Base-by-base conservation (phyloP, 2,113 vertebrate species). In the Brevimyrus niger region DNA sequence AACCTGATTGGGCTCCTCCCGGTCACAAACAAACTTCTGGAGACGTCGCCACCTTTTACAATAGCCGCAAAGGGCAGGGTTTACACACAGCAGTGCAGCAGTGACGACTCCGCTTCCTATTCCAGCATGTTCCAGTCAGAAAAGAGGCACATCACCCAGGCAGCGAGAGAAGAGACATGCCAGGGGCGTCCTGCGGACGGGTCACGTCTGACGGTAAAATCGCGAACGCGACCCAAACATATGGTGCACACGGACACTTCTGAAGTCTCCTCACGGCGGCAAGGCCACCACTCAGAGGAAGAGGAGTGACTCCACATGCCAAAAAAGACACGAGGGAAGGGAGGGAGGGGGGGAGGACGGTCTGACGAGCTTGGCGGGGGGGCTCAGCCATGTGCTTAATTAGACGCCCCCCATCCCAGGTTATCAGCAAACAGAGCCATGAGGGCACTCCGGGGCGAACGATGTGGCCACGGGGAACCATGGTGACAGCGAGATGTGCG, bases 381-480 rank as follows among this genome's bases (percentile, higher is more conserved):
- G 50, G 85, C 85, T 87, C 85, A 87, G 85, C 27, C 10, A 38
- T 87, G 50, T 50, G 50, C 50, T 87, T 87, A 87, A 87, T 87
- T 87, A 87, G 85, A 86, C 6, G 13, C 53, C 46, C 9, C 10
- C 85, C 85, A 6, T 5, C 27, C 48, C 27, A 31, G 85, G 55
- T 55, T 87, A 87, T 87, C 85, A 87, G n/a, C 61, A 69, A 31
- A 31, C 61, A 13, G 3, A 69, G 27, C 61, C 61, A 69, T 69
- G 61, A 69, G 61, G 61, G 61, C n/a, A 69, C 61, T 4, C 27
- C 27, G 10, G 61, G 61, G 61, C 3, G n/a, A 65, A 10, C 61
- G n/a, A 65, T 9, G 8, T 65, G 61, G n/a, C 61, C 61, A 65
- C n/a, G 9, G 61, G 91, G 93, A 44, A 90, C 93, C 86, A 90